phyloP scores from a whole-genome alignment of 2,113 vertebrate species.

The Orycteropus afer region DNA sequence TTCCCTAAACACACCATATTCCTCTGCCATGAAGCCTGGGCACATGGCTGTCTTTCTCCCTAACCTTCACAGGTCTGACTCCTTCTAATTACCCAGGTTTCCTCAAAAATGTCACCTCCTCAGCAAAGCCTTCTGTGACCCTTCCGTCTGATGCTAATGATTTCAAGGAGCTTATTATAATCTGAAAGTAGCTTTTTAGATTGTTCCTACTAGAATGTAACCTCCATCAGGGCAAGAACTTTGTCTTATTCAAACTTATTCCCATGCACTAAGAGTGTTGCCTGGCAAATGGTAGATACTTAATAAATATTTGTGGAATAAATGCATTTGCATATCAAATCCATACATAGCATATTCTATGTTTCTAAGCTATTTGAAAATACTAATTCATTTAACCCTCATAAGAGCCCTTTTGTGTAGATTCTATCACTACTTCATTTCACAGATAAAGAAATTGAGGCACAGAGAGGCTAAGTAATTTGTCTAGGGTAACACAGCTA shows the following conservation, averaged over 20 bases:
- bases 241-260: neutral
- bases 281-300: neutral
- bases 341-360: accelerated
- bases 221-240: neutral
- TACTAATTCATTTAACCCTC: neutral
- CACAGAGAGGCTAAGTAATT: neutral
- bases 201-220: neutral
- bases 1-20: too few species aligned
- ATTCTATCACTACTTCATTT: neutral
- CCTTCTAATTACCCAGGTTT: neutral
- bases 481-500: neutral
- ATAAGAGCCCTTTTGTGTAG: neutral
- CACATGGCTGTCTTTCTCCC: neutral
- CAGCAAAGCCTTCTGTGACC: neutral
- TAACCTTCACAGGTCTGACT: neutral
- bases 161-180: neutral
- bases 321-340: neutral
- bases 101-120: neutral
- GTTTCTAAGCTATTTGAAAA: neutral
- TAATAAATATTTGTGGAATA: neutral
- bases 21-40: accelerated
- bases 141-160: accelerated
- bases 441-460: neutral
- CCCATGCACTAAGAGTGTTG: neutral
- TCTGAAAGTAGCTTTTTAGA: neutral